Conservation (phyloP, 1,140 invertebrate species). For the Drosophila cardini region DNA sequence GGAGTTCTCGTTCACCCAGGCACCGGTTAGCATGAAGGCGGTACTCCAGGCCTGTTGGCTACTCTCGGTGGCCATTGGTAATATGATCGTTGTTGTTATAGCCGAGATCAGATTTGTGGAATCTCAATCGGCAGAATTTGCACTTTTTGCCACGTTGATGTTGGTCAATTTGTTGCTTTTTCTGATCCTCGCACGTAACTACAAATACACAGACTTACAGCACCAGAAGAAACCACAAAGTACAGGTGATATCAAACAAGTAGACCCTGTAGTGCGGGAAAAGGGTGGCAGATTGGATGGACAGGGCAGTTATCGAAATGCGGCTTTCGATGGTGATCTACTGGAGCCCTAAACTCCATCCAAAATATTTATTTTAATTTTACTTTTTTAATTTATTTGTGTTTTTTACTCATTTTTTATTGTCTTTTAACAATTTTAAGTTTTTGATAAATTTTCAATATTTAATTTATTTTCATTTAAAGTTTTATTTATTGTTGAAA, state of each 20-base stretch:
- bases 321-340: not conserved
- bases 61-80: constrained; percentile 95
- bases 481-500: not conserved
- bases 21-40: constrained; percentile 96
- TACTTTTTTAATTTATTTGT: too few relatives aligned
- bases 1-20: constrained; percentile 96
- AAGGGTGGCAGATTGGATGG: not conserved
- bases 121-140: constrained; percentile 89
- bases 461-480: not conserved
- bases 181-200: constrained; percentile 89
- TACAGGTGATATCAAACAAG: too few relatives aligned
- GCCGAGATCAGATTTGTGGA: constrained; percentile 86
- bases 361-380: not conserved
- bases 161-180: constrained; percentile 92
- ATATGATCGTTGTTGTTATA: constrained; percentile 91
- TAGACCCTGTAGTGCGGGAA: not conserved
- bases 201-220: constrained; percentile 87
- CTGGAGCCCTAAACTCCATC: not conserved
- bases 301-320: constrained; percentile 23
- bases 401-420: constrained; percentile 15
- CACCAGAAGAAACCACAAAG: not conserved
- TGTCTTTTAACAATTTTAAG: too few relatives aligned
- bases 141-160: constrained; percentile 94
- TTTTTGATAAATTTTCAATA: constrained; percentile 1
- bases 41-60: constrained; percentile 95